phyloP scores from a whole-genome alignment of 2,888 invertebrate species.

The Proisotoma minuta region DNA sequence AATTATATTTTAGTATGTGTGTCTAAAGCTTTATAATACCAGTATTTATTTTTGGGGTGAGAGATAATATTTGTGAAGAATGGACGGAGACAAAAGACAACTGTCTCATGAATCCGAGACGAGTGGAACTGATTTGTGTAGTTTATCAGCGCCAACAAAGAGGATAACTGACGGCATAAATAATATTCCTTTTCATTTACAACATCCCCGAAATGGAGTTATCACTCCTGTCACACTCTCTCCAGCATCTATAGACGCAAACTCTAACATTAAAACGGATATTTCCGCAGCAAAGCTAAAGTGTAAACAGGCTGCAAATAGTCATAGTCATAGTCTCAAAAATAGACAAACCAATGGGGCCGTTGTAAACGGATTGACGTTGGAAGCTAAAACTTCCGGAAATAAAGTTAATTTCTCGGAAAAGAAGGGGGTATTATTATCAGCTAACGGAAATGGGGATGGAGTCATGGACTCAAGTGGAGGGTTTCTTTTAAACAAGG shows the following conservation, averaged over 20 bases:
- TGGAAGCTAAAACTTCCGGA: too few relatives aligned
- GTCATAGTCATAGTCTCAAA: too few relatives aligned
- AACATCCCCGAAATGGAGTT: neutral
- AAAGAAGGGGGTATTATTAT: neutral
- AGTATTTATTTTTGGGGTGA: too few relatives aligned
- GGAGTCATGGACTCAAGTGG: too few relatives aligned
- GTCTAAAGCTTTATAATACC: too few relatives aligned
- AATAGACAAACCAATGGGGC: too few relatives aligned
- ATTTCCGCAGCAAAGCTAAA: neutral
- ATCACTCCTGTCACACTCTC: neutral
- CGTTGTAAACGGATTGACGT: too few relatives aligned
- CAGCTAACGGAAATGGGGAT: too few relatives aligned
- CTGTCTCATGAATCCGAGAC: slow-evolving; percentile 12
- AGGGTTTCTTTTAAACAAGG: neutral
- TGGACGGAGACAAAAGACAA: slow-evolving; percentile 7
- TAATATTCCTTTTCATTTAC: slow-evolving; percentile 1
- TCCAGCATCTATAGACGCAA: neutral
- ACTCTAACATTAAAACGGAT: neutral
- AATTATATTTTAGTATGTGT: too few relatives aligned
- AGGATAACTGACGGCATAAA: slow-evolving; percentile 7
- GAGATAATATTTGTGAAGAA: too few relatives aligned
- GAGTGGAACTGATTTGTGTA: neutral
- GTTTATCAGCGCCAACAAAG: slow-evolving; percentile 3
- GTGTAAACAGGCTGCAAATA: too few relatives aligned
- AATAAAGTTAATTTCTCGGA: too few relatives aligned